phyloP scores from a whole-genome alignment of 2,797 vertebrate species.

The Simalia tracyae region DNA sequence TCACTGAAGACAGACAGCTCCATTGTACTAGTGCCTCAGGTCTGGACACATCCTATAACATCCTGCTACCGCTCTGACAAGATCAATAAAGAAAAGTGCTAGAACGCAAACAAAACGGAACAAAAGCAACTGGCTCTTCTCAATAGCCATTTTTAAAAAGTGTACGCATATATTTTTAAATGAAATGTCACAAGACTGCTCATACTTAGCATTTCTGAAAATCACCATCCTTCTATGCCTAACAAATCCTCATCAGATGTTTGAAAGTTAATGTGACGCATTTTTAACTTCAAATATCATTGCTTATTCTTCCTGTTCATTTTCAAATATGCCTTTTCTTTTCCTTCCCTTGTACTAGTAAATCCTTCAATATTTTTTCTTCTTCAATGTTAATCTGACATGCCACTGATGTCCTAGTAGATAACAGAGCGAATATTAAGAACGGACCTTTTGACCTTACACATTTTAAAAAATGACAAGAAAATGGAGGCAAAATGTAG shows the following conservation, averaged over 20 bases:
- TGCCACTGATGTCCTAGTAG: background rate
- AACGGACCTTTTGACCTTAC: background rate
- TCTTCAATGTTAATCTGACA: background rate
- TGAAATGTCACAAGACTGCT: background rate
- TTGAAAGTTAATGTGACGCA: background rate
- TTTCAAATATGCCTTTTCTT: background rate
- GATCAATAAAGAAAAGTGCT: slow-evolving; percentile 53
- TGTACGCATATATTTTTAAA: background rate
- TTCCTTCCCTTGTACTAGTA: background rate
- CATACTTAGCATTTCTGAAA: background rate
- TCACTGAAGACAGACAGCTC: slow-evolving; percentile 56
- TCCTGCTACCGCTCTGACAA: slow-evolving; percentile 29
- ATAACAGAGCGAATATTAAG: background rate
- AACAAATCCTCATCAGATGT: background rate
- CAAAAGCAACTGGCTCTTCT: background rate
- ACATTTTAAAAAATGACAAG: background rate
- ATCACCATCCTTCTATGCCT: background rate
- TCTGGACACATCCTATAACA: slow-evolving; percentile 53
- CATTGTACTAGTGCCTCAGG: slow-evolving; percentile 49
- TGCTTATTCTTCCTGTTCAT: background rate
- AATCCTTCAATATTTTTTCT: background rate
- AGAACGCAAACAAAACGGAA: background rate
- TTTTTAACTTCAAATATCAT: background rate
- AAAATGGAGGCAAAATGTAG: background rate
- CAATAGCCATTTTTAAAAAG: background rate